Conservation (phyloP, 1,140 invertebrate genomes). For the Geopemphigus sp. region DNA sequence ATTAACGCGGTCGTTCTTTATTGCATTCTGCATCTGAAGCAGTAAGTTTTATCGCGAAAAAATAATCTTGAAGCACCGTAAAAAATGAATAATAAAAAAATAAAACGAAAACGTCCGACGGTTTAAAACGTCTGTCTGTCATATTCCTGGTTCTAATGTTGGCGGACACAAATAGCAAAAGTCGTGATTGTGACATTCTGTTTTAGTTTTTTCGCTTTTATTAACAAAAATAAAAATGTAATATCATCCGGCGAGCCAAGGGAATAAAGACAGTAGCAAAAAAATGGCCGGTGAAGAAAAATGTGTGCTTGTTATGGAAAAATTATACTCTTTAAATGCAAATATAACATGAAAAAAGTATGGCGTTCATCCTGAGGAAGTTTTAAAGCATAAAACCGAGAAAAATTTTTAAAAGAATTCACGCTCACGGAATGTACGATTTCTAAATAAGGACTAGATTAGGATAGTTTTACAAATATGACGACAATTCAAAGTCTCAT, state of each 20-base stretch:
- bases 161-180: slow-evolving; percentile 32
- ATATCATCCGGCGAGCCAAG: slow-evolving; percentile 8
- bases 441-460: background rate
- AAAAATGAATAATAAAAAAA: slow-evolving; percentile 24
- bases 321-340: slow-evolving; percentile 42
- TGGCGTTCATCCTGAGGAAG: background rate
- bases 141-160: slow-evolving; percentile 5
- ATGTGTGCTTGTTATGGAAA: slow-evolving; percentile 46
- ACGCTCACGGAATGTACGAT: background rate
- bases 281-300: background rate
- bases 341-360: slow-evolving; percentile 34
- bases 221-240: slow-evolving; percentile 41
- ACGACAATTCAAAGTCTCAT: background rate
- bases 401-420: background rate
- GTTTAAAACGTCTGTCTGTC: slow-evolving; percentile 31
- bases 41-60: slow-evolving; percentile 13
- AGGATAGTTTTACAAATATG: background rate
- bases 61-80: slow-evolving; percentile 6
- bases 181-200: slow-evolving; percentile 37
- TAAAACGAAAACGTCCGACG: slow-evolving; percentile 7
- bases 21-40: slow-evolving; percentile 3
- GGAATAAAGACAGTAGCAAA: slow-evolving; percentile 21
- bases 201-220: slow-evolving; percentile 35
- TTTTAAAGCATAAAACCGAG: background rate
- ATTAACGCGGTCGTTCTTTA: slow-evolving; percentile 30